Conservation (phyloP, 2,888 invertebrate species). For the Drosophila merina region DNA sequence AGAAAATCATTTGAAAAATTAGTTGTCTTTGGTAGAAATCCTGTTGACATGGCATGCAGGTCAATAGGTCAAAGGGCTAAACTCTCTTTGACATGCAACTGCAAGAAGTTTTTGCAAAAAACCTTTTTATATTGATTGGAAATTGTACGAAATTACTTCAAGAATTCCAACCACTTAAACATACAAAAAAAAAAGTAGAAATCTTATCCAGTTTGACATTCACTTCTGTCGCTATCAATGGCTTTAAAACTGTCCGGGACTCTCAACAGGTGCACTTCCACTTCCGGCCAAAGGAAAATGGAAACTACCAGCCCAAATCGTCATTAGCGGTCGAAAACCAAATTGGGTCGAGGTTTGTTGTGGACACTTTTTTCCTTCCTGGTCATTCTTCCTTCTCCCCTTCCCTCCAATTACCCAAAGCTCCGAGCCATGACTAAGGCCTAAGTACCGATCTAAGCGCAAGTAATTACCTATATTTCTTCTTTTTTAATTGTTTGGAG, state of each 20-base stretch:
- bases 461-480: slow-evolving; percentile 54
- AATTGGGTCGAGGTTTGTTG: slow-evolving; percentile 38
- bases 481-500: slow-evolving; percentile 57
- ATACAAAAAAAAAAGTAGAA: background rate
- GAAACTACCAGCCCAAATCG: slow-evolving; percentile 29
- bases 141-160: background rate
- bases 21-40: slow-evolving; percentile 6
- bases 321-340: slow-evolving; percentile 12
- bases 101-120: slow-evolving; percentile 41
- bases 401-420: slow-evolving; percentile 26
- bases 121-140: slow-evolving; percentile 24
- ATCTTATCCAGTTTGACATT: background rate
- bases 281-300: slow-evolving; percentile 27
- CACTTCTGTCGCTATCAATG: background rate
- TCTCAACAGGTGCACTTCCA: slow-evolving; percentile 29
- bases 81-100: slow-evolving; percentile 45
- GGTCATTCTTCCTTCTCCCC: background rate
- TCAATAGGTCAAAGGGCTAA: slow-evolving; percentile 58
- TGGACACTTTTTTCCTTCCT: slow-evolving; percentile 35
- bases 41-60: slow-evolving; percentile 45
- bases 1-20: slow-evolving; percentile 1
- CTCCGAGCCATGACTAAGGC: slow-evolving; percentile 40
- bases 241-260: background rate
- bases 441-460: slow-evolving; percentile 43
- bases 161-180: background rate